A percentile compares a stretch with the other conserved stretches of the same genome.
Conservation (phyloP, 2,888 invertebrate genomes). For the Embidobia sp. region DNA sequence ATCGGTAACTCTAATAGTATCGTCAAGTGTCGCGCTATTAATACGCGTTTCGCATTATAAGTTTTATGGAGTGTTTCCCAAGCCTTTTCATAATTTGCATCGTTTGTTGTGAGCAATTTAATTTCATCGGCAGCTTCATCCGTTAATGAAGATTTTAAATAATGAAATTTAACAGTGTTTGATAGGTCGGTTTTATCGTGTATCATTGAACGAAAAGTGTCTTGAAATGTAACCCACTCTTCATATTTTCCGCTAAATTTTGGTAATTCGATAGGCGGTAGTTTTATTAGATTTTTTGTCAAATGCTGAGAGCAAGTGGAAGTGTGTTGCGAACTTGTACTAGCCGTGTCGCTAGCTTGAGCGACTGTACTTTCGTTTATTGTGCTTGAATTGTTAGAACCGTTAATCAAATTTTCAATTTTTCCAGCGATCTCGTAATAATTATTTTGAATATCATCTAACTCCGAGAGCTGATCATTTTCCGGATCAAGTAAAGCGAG, state of each 20-base stretch:
- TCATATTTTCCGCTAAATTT: conserved; percentile 51
- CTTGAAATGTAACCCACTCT: conserved; percentile 60
- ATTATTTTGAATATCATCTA: background rate
- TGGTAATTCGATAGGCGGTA: conserved; percentile 45
- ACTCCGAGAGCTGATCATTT: background rate
- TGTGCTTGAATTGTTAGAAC: too few relatives aligned
- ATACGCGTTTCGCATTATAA: conserved; percentile 53
- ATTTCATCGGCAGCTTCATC: conserved; percentile 51
- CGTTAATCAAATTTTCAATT: background rate
- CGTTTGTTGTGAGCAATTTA: conserved; percentile 22
- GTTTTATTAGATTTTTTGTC: conserved; percentile 30
- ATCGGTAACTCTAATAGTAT: conserved; percentile 39
- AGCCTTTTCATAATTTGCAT: conserved; percentile 47
- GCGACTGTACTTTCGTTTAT: too few relatives aligned
- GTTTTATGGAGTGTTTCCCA: conserved; percentile 47
- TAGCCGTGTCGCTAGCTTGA: too few relatives aligned
- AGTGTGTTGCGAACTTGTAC: too few relatives aligned
- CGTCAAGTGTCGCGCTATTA: conserved; percentile 55
- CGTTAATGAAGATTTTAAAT: conserved; percentile 50
- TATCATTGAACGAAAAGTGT: conserved; percentile 42
- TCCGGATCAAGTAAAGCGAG: conserved; percentile 1
- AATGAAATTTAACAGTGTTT: conserved; percentile 45
- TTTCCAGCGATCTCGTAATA: conserved; percentile 10
- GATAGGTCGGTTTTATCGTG: conserved; percentile 14
- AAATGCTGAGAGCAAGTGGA: background rate